phyloP scores from a whole-genome alignment of 2,888 invertebrate species.

The Caenorhabditis imperialis region DNA sequence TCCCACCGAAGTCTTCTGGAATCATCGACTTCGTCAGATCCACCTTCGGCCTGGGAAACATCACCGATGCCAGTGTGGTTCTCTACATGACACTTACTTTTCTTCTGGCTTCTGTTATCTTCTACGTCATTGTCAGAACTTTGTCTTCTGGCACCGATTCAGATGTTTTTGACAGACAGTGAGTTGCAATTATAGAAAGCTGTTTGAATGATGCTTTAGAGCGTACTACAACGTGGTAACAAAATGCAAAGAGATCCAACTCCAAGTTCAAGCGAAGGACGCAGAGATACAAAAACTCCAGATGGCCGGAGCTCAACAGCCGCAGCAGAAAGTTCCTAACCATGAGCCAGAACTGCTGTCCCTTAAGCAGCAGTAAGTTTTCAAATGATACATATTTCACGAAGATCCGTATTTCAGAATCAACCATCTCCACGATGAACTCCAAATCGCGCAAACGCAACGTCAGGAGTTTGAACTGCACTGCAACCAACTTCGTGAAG shows the following conservation, averaged over 20 bases:
- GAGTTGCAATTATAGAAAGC: not conserved
- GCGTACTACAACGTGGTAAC: slow-evolving; percentile 59
- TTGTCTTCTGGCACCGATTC: slow-evolving; percentile 53
- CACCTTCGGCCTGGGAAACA: slow-evolving; percentile 35
- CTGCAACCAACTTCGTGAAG: slow-evolving; percentile 25
- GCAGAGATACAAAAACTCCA: slow-evolving; percentile 47
- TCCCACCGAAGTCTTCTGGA: slow-evolving; percentile 17
- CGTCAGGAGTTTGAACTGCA: slow-evolving; percentile 25
- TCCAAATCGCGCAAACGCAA: slow-evolving; percentile 16
- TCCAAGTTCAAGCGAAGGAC: slow-evolving; percentile 43
- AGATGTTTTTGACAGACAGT: slow-evolving; percentile 56
- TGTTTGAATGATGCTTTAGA: slow-evolving; percentile 40
- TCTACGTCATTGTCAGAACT: slow-evolving; percentile 47
- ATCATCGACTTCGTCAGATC: slow-evolving; percentile 25
- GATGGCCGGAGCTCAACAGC: slow-evolving; percentile 15
- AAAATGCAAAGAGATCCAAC: slow-evolving; percentile 47
- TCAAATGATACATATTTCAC: no score
- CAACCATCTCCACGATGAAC: slow-evolving; percentile 11
- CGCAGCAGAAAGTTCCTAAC: slow-evolving; percentile 17
- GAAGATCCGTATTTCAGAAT: no score
- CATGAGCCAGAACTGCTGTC: slow-evolving; percentile 34
- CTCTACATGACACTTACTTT: slow-evolving; percentile 59
- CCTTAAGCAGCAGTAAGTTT: slow-evolving; percentile 39
- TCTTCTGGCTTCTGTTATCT: slow-evolving; percentile 45
- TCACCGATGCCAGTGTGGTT: slow-evolving; percentile 41